Conservation (phyloP, 1,140 invertebrate genomes). For the Drosophila tristis region DNA sequence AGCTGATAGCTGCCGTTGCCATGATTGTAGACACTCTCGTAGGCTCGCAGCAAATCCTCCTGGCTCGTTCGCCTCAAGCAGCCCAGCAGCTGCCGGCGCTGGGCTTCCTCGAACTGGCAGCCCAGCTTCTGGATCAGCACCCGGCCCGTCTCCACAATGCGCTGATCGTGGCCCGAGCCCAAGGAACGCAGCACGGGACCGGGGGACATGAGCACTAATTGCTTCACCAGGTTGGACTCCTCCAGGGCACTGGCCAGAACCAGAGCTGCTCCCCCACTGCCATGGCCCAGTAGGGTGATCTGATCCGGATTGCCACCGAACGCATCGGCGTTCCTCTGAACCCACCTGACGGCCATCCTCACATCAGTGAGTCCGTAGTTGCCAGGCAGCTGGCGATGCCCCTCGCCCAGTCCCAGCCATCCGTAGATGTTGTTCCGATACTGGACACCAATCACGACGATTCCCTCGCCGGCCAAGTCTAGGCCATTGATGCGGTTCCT, state of each 20-base stretch:
- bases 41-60: slow-evolving; percentile 86
- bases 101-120: slow-evolving; percentile 84
- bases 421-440: slow-evolving; percentile 88
- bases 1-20: slow-evolving; percentile 86
- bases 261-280: slow-evolving; percentile 65
- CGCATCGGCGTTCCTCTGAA: slow-evolving; percentile 88
- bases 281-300: slow-evolving; percentile 90
- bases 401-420: slow-evolving; percentile 88
- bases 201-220: slow-evolving; percentile 89
- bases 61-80: slow-evolving; percentile 88
- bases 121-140: slow-evolving; percentile 86
- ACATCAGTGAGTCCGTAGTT: slow-evolving; percentile 91
- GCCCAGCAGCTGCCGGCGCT: slow-evolving; percentile 62
- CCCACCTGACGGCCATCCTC: slow-evolving; percentile 89
- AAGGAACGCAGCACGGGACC: slow-evolving; percentile 85
- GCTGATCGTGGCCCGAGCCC: slow-evolving; percentile 68
- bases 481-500: slow-evolving; percentile 86
- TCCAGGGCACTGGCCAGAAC: slow-evolving; percentile 44
- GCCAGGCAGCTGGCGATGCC: slow-evolving; percentile 86
- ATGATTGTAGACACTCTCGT: slow-evolving; percentile 86
- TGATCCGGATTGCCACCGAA: slow-evolving; percentile 90
- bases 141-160: slow-evolving; percentile 85
- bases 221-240: slow-evolving; percentile 7
- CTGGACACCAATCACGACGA: slow-evolving; percentile 87
- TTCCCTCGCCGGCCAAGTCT: slow-evolving; percentile 87